These are phyloP conservation scores for Tragelaphus strepsiceros DNA, from an alignment of 2,113 vertebrate genomes.

Conservation along the genomic window DNA sequence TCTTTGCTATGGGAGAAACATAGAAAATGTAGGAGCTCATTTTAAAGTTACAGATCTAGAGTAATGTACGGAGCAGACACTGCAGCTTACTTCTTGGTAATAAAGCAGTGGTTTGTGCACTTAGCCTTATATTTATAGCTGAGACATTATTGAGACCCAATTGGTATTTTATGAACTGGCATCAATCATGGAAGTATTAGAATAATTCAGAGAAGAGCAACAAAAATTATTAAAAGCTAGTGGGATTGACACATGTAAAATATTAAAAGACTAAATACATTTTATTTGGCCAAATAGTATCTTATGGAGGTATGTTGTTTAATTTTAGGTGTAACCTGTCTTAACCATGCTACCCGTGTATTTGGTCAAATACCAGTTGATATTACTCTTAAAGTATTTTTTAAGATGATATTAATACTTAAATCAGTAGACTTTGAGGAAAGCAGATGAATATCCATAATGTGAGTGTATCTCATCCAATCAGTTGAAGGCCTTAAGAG, in stretches of 20 bases:
- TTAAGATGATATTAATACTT: not conserved
- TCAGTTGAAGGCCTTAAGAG: not conserved
- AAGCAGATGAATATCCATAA: not conserved
- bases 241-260: not conserved
- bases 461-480: not conserved
- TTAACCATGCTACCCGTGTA: not conserved
- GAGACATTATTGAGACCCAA: not conserved
- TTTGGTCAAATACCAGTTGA: not conserved
- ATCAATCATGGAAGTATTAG: not conserved
- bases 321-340: not conserved
- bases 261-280: not conserved
- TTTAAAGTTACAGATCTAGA: not conserved
- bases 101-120: not conserved
- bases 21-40: not conserved
- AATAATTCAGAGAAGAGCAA: not conserved
- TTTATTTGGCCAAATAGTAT: not conserved
- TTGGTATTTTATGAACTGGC: not conserved
- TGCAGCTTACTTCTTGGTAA: not conserved
- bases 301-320: not conserved
- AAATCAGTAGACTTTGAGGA: not conserved
- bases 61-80: not conserved
- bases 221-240: not conserved
- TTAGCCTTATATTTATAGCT: not conserved
- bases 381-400: not conserved
- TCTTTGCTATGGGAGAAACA: not conserved